phyloP scores from a whole-genome alignment of 2,113 vertebrate genomes.

The Sardina pilchardus region DNA sequence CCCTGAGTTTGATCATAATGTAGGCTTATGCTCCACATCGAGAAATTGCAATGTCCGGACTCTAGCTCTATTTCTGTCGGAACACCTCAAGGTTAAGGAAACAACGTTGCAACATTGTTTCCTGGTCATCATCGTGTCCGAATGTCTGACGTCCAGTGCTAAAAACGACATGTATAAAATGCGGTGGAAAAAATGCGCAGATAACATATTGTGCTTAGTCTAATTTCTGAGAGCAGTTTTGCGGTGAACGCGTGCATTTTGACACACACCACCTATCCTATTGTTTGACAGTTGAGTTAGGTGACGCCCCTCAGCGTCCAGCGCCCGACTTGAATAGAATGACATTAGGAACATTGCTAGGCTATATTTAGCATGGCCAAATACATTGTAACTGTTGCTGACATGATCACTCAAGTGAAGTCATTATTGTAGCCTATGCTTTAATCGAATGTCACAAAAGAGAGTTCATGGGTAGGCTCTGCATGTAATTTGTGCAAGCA shows the following conservation, averaged over 20 bases:
- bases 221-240: not conserved
- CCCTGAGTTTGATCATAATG: not conserved
- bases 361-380: slow-evolving; percentile 1
- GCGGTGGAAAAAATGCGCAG: not conserved
- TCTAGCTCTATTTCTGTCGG: not conserved
- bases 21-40: not conserved
- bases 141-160: not conserved
- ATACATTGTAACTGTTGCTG: not conserved
- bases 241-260: not conserved
- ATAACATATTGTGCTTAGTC: not conserved
- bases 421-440: too few relatives aligned
- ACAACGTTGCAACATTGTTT: not conserved
- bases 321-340: not conserved
- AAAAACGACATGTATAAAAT: not conserved
- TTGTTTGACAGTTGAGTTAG: slow-evolving; percentile 36
- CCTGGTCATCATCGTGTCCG: not conserved
- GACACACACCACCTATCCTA: slow-evolving; percentile 8
- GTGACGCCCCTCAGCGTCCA: slow-evolving; percentile 39
- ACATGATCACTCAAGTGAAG: too few relatives aligned
- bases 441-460: too few relatives aligned
- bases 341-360: not conserved
- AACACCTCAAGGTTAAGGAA: not conserved
- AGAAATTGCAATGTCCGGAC: not conserved
- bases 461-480: too few relatives aligned
- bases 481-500: too few relatives aligned